Evolutionary conservation across 2,113 vertebrate species (phyloP), one percentile per base, ranked within the genome.

Genomic region (Panthera uncia): DNA sequence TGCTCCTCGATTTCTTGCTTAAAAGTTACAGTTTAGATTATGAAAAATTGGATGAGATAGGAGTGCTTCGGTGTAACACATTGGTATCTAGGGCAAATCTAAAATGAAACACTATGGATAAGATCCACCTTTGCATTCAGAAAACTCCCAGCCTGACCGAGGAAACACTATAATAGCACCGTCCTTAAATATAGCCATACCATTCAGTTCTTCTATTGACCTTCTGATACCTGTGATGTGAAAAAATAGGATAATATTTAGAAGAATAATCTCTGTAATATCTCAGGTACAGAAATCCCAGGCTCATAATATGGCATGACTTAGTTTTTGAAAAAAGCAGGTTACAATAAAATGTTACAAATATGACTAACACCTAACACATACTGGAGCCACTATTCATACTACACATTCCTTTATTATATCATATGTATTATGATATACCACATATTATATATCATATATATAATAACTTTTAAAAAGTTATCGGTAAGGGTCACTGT

Each of bases 321-420:
- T 66, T 25, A 66, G 13, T 41, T 48, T 88, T 88, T 52, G 0
- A 41, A 93, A 86, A 86, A 69, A 5, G 3, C 65, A 79, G 29
- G 3, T 38, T 82, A 80, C 91, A 85, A 71, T 80, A 78, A 74
- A 69, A 18, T n/a, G 15, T 45, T 68, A 29, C 4, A 45, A 87
- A 41, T 4, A 41, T 81, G 57, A 55, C 45, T 76, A 27, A 23
- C n/a, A 85, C 3, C 4, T 1, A 36, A 1, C 29, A 5, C 18
- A 10, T 33, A 41, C 4, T 1, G 13, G 7, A 1, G 7, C 13
- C 3, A 5, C 2, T 61, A 4, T 45, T 41, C 41, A n/a, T 23
- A 29, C 8, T 85, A 14, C 3, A 21, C 13, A 36, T 27, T 65
- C 12, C 12, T 73, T 68, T 29, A 15, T 41, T 83, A 61, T 7